These are phyloP conservation scores for Syritta pipiens DNA, from an alignment of 2,888 invertebrate genomes.

Conservation along the genomic window DNA sequence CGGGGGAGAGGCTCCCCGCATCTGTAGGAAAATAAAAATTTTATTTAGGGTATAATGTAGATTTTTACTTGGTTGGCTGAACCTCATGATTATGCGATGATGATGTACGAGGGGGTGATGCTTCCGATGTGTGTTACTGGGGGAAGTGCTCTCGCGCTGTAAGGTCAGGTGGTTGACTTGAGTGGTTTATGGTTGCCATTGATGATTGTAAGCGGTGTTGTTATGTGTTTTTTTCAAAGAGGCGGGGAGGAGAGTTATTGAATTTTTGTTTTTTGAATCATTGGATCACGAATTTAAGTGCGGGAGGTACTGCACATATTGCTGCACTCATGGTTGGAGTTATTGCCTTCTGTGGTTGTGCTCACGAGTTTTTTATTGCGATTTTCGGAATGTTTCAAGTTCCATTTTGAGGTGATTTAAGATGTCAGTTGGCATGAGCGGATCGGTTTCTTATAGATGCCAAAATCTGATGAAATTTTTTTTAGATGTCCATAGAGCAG, in stretches of 20 bases:
- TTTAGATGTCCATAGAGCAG: no score
- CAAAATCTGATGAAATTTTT: no score
- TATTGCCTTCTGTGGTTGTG: no score
- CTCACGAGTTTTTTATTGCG: no score
- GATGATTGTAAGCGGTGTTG: slow-evolving; percentile 38
- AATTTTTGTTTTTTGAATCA: slow-evolving; percentile 35
- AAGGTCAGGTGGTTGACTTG: slow-evolving; percentile 60
- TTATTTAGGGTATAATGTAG: slow-evolving; percentile 57
- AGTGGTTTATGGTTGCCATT: slow-evolving; percentile 50
- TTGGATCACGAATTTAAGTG: slow-evolving; percentile 41
- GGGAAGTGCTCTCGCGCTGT: background rate
- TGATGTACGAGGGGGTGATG: slow-evolving; percentile 53
- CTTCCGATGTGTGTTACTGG: slow-evolving; percentile 21
- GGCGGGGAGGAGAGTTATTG: slow-evolving; percentile 13
- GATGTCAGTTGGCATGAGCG: no score
- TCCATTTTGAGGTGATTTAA: no score
- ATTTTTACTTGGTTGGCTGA: slow-evolving; percentile 64
- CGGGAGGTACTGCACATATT: no score
- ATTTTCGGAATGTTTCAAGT: no score
- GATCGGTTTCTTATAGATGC: no score
- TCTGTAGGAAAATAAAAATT: slow-evolving; percentile 45
- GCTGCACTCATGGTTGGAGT: no score
- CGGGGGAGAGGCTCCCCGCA: slow-evolving; percentile 4
- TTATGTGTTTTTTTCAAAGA: slow-evolving; percentile 20
- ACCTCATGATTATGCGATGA: slow-evolving; percentile 63